Percentiles rank a stretch among this genome's conserved stretches.
These are phyloP conservation scores for Genyomyrus donnyi DNA, from an alignment of 2,113 vertebrate species.

Conservation along the genomic window DNA sequence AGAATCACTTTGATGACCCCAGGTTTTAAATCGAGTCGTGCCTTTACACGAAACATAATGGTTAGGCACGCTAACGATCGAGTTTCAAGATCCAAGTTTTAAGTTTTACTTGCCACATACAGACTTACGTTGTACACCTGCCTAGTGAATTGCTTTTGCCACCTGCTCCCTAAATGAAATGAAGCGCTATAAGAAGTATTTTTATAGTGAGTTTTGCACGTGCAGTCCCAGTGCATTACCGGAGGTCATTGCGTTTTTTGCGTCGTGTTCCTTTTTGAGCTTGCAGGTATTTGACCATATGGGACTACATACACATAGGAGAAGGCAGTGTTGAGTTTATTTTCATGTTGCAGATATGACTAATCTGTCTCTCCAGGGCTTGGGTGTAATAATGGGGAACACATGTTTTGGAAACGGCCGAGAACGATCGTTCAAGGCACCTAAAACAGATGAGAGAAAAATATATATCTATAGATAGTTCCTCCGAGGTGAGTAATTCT, in stretches of 20 bases:
- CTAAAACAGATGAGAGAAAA: constrained; percentile 16
- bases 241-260: background rate
- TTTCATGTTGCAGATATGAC: constrained; percentile 11
- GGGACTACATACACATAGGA: background rate
- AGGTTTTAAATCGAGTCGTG: background rate
- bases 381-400: constrained; percentile 4
- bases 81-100: background rate
- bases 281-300: constrained; percentile 6
- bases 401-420: background rate
- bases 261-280: background rate
- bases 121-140: background rate
- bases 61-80: background rate
- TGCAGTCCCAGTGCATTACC: background rate
- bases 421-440: background rate
- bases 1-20: background rate
- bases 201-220: background rate
- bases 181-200: background rate
- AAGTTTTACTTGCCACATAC: background rate
- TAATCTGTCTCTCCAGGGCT: background rate
- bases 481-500: background rate
- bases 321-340: constrained; percentile 1
- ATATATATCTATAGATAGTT: background rate
- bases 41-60: background rate
- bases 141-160: background rate
- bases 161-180: background rate